Evolutionary conservation across 2,797 vertebrate genomes (phyloP).

Genomic region (Pipistrellus pygmaeus): DNA sequence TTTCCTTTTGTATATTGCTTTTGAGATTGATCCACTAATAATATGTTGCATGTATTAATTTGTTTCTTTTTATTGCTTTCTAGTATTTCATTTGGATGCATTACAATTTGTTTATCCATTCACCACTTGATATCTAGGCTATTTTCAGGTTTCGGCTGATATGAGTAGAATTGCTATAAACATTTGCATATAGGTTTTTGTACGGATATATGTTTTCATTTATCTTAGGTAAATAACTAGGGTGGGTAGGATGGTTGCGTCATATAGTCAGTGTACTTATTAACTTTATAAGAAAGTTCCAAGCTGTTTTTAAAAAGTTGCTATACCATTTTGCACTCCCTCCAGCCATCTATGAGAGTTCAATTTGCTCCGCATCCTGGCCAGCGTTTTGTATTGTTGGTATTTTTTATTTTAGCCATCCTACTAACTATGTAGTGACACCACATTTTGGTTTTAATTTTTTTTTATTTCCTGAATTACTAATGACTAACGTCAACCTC

Average conservation of each 20-base stretch:
- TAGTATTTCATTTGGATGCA: not conserved
- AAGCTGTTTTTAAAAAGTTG: not conserved
- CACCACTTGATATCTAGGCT: not conserved
- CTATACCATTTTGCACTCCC: not conserved
- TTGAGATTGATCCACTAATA: not conserved
- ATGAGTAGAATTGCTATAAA: not conserved
- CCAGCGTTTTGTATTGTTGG: not conserved
- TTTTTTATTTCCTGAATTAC: not conserved
- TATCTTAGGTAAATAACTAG: not conserved
- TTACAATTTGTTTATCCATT: not conserved
- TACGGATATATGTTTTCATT: not conserved
- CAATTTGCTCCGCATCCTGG: not conserved
- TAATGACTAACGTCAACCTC: not conserved
- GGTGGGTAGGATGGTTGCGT: not conserved
- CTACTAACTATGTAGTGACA: not conserved
- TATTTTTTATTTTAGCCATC: not conserved
- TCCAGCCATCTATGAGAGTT: not conserved
- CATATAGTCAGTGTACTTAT: not conserved
- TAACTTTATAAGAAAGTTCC: not conserved
- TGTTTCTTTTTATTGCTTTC: slow-evolving; percentile 50
- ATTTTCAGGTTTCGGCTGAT: not conserved
- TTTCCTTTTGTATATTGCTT: slow-evolving; percentile 22
- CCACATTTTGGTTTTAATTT: not conserved
- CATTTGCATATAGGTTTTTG: not conserved
- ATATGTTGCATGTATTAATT: not conserved